Conservation (phyloP, 2,888 invertebrate genomes). For the Gastracanthus pulcherrimus region DNA sequence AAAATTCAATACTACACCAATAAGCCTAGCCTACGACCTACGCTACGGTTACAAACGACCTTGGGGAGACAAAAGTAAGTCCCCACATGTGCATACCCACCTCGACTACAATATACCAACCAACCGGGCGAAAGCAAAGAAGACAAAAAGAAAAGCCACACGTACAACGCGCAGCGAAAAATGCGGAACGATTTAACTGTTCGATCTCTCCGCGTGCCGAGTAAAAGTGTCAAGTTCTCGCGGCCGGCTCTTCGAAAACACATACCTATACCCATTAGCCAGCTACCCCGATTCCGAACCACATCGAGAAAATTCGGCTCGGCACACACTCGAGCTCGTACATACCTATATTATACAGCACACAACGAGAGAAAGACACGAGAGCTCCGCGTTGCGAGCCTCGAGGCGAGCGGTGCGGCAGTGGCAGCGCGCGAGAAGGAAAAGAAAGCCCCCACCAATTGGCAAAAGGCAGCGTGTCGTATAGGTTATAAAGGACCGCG, state of each 20-base stretch:
- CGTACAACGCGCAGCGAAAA: not conserved
- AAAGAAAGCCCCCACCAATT: conserved; percentile 71
- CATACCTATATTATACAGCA: not conserved
- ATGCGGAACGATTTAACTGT: conserved; percentile 17
- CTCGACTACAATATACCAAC: not conserved
- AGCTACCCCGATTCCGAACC: too few species aligned
- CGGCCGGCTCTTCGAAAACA: too few species aligned
- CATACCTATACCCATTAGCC: too few species aligned
- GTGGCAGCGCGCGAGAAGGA: conserved; percentile 35
- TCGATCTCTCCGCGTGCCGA: not conserved
- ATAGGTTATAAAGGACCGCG: conserved; percentile 77
- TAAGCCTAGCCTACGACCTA: conserved; percentile 26
- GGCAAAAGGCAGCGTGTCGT: conserved; percentile 69
- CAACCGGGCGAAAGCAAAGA: not conserved
- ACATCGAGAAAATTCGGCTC: conserved; percentile 32
- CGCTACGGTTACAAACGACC: conserved; percentile 41
- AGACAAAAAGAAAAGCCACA: not conserved
- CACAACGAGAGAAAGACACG: not conserved
- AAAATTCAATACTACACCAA: conserved; percentile 35
- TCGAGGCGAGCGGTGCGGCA: not conserved
- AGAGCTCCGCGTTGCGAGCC: not conserved
- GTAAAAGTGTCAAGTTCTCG: conserved; percentile 40
- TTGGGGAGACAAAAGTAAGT: conserved; percentile 41
- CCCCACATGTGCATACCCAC: not conserved
- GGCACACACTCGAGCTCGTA: not conserved